Base-by-base conservation (phyloP, 2,113 vertebrate genomes). In the Oxygymnocypris stewartii region DNA sequence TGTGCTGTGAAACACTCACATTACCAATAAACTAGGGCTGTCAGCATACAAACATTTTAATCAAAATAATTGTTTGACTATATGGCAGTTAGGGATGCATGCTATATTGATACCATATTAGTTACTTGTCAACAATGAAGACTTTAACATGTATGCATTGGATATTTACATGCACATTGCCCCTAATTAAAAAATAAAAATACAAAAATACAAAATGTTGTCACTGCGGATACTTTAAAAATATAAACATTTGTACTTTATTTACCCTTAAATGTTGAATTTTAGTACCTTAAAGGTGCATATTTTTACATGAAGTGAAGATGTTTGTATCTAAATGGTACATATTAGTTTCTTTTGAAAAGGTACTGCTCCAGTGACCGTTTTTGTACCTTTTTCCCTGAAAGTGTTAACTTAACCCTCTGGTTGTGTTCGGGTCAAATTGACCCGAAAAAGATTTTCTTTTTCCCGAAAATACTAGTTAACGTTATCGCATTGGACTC, bases 1-100 rank as follows among this genome's bases (percentile, higher is more conserved):
- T 63, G 74, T 86, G 61, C 61, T 67, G 61, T 73, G 86, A 88
- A 87, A 84, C 59, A 31, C 69, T 78, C 47, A 69, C 3, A 69
- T 82, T 78, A 73, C 14, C 61, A 82, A 61, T n/a, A 77, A 47
- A 80, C 65, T 35, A 76, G n/a, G n/a, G 25, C n/a, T 47, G 40
- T 25, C 4, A 14, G 23, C 23, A 4, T 18, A 71, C 9, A 23
- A 40, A 10, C 11, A 2, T 23, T 16, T 11, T 37, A 37, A 40
- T 23, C 4, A 20, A 42, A 23, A 42, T 0, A 42, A 23, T 42
- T 42, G 5, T 4, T 23, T 40, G 67, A 44, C 23, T 0, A 75
- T 44, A 25, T 44, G 40, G 73, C 12, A n/a, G 25, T 47, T 16
- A 3, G 3, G 23, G 2, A n/a, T 25, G 40, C 23, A 75, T 10